phyloP scores from a whole-genome alignment of 1,140 invertebrate genomes.

The Orius insidiosus region DNA sequence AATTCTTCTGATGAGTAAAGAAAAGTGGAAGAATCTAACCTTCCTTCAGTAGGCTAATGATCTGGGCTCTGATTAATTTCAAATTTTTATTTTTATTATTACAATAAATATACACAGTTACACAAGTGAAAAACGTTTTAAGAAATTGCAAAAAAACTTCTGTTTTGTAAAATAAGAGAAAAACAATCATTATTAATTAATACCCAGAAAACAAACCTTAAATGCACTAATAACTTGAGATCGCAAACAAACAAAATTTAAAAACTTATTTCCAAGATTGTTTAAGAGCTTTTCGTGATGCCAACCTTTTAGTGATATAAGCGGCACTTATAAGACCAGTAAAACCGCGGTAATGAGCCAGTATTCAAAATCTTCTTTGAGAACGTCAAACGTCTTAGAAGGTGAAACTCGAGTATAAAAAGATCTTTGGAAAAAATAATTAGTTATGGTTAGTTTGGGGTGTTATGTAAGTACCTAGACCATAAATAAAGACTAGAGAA shows the following conservation, averaged over 20 bases:
- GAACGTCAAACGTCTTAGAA: conserved; percentile 94
- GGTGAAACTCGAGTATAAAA: conserved; percentile 89
- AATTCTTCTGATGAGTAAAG: too few species aligned
- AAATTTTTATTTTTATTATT: too few species aligned
- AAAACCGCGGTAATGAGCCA: conserved; percentile 83
- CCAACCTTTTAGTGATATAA: conserved; percentile 77
- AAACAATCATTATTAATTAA: too few species aligned
- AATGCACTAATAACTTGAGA: too few species aligned
- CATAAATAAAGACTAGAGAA: conserved; percentile 82
- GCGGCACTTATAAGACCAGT: conserved; percentile 65
- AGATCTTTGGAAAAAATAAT: conserved; percentile 58
- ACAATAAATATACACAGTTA: too few species aligned
- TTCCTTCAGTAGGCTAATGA: too few species aligned
- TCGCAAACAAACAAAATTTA: not conserved
- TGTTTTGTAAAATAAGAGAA: too few species aligned
- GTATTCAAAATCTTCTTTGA: conserved; percentile 99
- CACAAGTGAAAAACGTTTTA: too few species aligned
- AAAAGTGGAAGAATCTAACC: too few species aligned
- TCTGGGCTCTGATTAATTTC: too few species aligned
- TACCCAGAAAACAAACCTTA: too few species aligned
- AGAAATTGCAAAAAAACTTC: too few species aligned
- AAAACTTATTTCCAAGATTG: conserved; percentile 83
- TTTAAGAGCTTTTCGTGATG: conserved; percentile 78
- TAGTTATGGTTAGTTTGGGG: not conserved
- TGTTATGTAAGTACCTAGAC: conserved; percentile 44